Percentiles rank a stretch among this genome's conserved stretches.
phyloP scores from a whole-genome alignment of 2,113 vertebrate genomes.

The Brachypodius melanocephalos region DNA sequence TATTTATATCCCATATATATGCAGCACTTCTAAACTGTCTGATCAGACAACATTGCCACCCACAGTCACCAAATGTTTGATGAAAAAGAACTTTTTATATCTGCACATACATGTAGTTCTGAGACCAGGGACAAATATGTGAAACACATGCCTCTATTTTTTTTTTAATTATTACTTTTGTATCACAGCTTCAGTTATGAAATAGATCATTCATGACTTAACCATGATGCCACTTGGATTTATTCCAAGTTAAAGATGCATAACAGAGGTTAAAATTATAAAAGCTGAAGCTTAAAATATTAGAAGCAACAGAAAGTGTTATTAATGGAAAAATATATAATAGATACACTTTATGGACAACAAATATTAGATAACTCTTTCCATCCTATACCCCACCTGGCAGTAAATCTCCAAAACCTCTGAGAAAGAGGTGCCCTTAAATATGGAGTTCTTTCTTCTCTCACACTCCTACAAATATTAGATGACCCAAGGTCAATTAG shows the following conservation, averaged over 20 bases:
- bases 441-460: not conserved
- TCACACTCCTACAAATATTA: not conserved
- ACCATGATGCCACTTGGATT: not conserved
- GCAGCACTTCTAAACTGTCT: not conserved
- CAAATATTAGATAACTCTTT: not conserved
- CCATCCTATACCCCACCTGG: not conserved
- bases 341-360: not conserved
- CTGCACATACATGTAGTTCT: not conserved
- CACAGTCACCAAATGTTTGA: not conserved
- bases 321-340: not conserved
- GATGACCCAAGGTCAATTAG: slow-evolving; percentile 15
- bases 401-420: not conserved
- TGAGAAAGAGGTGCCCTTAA: not conserved
- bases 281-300: not conserved
- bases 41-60: not conserved
- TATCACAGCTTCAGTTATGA: not conserved
- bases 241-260: not conserved
- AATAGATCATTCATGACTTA: not conserved
- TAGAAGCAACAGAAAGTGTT: not conserved
- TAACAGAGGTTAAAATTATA: not conserved
- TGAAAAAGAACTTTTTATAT: not conserved
- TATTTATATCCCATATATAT: not conserved
- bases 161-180: not conserved
- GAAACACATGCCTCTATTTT: not conserved
- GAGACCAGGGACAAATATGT: not conserved